These are phyloP conservation scores for Nysson spinosus DNA, from an alignment of 2,888 invertebrate species.

Conservation along the genomic window DNA sequence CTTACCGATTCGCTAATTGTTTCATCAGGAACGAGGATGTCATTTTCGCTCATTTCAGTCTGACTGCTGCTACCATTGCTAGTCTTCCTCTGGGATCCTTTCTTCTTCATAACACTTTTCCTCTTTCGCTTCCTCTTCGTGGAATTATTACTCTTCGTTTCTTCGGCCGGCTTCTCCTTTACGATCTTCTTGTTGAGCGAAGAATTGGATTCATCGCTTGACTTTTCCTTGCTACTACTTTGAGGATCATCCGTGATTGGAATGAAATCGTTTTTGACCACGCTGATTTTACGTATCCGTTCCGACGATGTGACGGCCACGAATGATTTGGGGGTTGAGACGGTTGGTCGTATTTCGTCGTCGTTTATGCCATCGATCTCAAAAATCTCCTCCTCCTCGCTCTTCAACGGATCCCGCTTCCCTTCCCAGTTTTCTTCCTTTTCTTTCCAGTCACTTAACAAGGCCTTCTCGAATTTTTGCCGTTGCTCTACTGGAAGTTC, in stretches of 20 bases:
- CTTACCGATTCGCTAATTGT: conserved; percentile 64
- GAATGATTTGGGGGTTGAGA: conserved; percentile 76
- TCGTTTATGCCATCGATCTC: conserved; percentile 84
- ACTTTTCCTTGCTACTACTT: conserved; percentile 66
- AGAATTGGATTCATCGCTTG: conserved; percentile 68
- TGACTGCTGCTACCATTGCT: conserved; percentile 73
- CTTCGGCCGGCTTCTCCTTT: conserved; percentile 76
- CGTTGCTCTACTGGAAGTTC: conserved; percentile 76
- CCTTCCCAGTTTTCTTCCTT: conserved; percentile 73
- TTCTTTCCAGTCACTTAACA: conserved; percentile 79
- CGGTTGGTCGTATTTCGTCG: conserved; percentile 56
- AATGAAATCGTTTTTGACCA: conserved; percentile 81
- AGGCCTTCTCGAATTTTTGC: conserved; percentile 79
- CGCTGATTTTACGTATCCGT: conserved; percentile 82
- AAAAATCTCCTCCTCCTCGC: conserved; percentile 82
- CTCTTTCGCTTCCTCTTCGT: conserved; percentile 88
- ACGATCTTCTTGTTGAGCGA: conserved; percentile 64
- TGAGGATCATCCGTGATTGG: conserved; percentile 79
- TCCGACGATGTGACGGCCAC: conserved; percentile 79
- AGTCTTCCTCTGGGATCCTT: conserved; percentile 86
- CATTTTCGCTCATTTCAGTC: conserved; percentile 68
- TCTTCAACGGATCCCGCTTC: conserved; percentile 57
- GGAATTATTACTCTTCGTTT: conserved; percentile 80
- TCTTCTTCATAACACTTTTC: conserved; percentile 88
- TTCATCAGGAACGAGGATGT: conserved; percentile 55